Evolutionary conservation across 1,140 invertebrate genomes (phyloP), one percentile per base, ranked within the genome.

Genomic region (Zaprionus tsacasi): DNA sequence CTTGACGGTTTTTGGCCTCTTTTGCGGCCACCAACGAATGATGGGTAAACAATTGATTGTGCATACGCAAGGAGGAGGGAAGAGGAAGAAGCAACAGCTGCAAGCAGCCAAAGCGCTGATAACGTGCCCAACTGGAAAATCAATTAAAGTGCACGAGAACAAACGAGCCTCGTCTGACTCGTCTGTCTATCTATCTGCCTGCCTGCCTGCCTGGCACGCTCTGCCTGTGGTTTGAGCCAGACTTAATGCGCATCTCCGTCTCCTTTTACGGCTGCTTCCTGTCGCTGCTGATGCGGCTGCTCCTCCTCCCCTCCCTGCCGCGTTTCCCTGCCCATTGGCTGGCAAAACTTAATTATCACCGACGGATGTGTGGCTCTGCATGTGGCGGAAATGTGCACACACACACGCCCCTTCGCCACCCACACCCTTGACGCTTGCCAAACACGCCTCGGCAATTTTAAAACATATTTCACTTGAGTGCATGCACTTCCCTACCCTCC

Each of bases 381-480:
- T 74, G 85, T 55, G 72, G 63, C 85, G 85, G 86, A 89, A 85
- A 70, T 87, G 74, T 78, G 76, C 50, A 27, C 43, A 27, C 13
- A 48, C 72, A 60, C 71, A 70, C 78, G 27, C 27, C 3, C 27
- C 27, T 2, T 30, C 27, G 27, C 6, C 27, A n/a, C 59, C 58
- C 30, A 63, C 54, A 52, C 77, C 72, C 83, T 87, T 88, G 82
- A 52, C 65, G 76, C 48, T 55, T 55, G 66, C 43, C 65, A 72
- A 82, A 79, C 80, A 88, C 83, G 82, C 82, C 82, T 83, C 83
- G 83, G 50, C 80, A 87, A 83, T 87, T 87, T 86, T 78, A 78
- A 87, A 87, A 86, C 82, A 87, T 88, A 87, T 87, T 87, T 87
- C 80, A 83, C 70, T 82, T 67, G 78, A 88, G 68, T 60, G 45